Base-by-base conservation (phyloP, 1,140 invertebrate species). In the Bombus huntii region DNA sequence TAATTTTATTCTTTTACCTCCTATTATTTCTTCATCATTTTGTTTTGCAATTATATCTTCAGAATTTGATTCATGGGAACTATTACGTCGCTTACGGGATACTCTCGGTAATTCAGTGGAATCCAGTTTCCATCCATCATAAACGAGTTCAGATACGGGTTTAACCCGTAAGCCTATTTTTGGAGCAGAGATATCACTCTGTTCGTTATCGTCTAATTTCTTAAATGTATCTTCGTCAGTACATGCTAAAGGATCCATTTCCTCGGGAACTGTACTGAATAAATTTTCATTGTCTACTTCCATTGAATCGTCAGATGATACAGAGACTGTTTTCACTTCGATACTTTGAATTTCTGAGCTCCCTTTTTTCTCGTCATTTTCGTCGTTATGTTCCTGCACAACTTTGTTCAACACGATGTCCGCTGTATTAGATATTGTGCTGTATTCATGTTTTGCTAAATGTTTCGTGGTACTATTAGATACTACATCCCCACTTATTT, bases 1-100 rank as follows among this genome's bases (percentile, higher is more conserved):
- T 71, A 96, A 93, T 77, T 95, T 96, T 87, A 95, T 95, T 22
- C 95, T 93, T 84, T 97, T 97, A 2, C 95, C n/a, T 93, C 92
- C 42, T 93, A 70, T 94, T 91, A 22, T 92, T 84, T 79, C 86
- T 83, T 88, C 77, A 18, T 85, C 37, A 47, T 90, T n/a, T 37
- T 82, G 66, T 47, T 89, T 76, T 72, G 72, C 10, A 10, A 70
- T 31, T 1, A 68, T 39, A 9, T 95, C 94, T 9, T 95, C 94
- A 0, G 92, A 91, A 78, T 92, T 93, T 1, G 92, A 92, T 8
- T 95, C 94, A 6, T 94, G 89, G 3, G 79, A 82, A 66, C 94
- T 95, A 47, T 91, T 94, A 1, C 94, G 92, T 31, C 95, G 89
- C 53, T 95, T 95, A 10, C 95, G 89, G 0, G 93, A 94, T 9